Percentiles rank a stretch among this genome's conserved stretches.
phyloP scores from a whole-genome alignment of 2,113 vertebrate genomes.

The Oncorhynchus tshawytscha region DNA sequence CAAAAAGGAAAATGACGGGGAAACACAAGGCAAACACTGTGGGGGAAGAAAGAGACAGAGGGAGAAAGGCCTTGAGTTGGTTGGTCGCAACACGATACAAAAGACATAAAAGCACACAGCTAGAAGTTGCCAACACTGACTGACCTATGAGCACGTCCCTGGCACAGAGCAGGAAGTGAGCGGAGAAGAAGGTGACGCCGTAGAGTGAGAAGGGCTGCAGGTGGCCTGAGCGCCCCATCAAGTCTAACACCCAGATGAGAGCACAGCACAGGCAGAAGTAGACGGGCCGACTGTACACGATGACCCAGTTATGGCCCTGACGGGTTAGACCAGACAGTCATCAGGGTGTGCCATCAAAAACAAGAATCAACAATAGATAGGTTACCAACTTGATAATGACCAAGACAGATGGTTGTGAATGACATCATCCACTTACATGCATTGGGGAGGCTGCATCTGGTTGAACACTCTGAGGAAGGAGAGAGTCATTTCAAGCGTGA shows the following conservation, averaged over 20 bases:
- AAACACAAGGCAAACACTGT: slow-evolving; percentile 92
- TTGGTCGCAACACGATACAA: neutral
- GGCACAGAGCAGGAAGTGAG: slow-evolving; percentile 75
- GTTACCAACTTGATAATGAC: too few species aligned
- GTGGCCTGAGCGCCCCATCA: slow-evolving; percentile 78
- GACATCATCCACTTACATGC: slow-evolving; percentile 82
- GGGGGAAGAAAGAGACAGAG: slow-evolving; percentile 50
- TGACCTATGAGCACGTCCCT: slow-evolving; percentile 87
- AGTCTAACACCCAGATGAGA: slow-evolving; percentile 92
- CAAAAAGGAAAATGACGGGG: slow-evolving; percentile 91
- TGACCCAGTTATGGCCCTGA: slow-evolving; percentile 95
- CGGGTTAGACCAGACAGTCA: neutral
- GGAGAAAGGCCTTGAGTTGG: neutral
- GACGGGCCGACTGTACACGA: slow-evolving; percentile 91
- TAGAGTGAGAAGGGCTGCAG: slow-evolving; percentile 83
- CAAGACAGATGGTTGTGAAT: neutral
- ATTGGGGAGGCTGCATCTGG: slow-evolving; percentile 95
- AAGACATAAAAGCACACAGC: neutral
- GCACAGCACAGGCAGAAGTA: slow-evolving; percentile 95
- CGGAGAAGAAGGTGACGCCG: slow-evolving; percentile 85
- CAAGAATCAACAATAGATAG: neutral
- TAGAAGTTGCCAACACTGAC: neutral
- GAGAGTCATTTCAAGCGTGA: neutral
- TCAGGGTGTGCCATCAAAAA: neutral
- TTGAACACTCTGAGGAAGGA: slow-evolving; percentile 85